Base-by-base conservation (phyloP, 1,140 invertebrate species). In the Antheraea pernyi region DNA sequence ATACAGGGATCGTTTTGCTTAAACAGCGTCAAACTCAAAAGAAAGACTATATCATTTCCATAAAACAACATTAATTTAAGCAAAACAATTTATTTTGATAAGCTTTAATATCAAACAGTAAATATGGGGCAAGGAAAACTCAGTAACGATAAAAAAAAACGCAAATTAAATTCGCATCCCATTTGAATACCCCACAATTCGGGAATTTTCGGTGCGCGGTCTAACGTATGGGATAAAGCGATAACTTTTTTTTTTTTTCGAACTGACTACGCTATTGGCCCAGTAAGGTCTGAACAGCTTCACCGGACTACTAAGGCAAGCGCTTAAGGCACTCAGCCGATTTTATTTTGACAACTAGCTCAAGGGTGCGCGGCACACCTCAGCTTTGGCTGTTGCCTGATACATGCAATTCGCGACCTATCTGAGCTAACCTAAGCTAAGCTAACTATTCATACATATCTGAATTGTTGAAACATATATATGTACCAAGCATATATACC, bases 151-250 rank as follows among this genome's bases (percentile, higher is more conserved):
- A 42, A 53, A 67, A 73, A 75, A 76, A 79, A 80, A 75, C 65
- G 71, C 46, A 76, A 82, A 78, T 80, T 73, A 82, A 79, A 78
- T 82, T 75, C 77, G 70, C 72, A 77, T 75, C 68, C 70, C 72
- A 78, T 77, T 77, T 75, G 74, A 80, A 78, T 77, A 39, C 74
- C 75, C 74, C 66, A 59, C 71, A 68, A 73, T 78, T 72, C 13
- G 67, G 62, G 72, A 69, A 63, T 22, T 37, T 59, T 62, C 59
- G 59, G 58, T 65, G 71, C 18, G 18, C 19, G 62, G 59, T 46
- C 39, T 22, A 30, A 18, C 60, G 19, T 16, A 75, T 16, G 22
- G 30, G 71, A 59, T 60, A 46, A 18, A 82, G 76, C 76, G 77
- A 39, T 70, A 53, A 53, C 7, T 10, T 48, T 48, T 9, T 48